Percentiles rank a stretch among this genome's conserved stretches.
Evolutionary conservation across 1,140 invertebrate species (phyloP).

Genomic region (Orussus abietinus): DNA sequence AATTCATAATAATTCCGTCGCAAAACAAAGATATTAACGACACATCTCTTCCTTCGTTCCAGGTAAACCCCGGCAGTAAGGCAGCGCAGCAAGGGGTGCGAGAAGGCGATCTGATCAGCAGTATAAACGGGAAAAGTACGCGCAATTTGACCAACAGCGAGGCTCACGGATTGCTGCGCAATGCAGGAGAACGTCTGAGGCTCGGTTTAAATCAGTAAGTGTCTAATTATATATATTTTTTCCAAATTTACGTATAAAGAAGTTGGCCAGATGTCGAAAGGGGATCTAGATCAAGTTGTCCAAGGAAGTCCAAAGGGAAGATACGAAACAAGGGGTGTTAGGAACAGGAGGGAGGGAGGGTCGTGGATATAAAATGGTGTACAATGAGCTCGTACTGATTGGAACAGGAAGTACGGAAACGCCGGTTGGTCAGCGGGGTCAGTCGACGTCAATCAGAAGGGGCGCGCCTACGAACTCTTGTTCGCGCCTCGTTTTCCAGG

Average conservation of each 20-base stretch:
- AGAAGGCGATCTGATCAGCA: slow-evolving; percentile 76
- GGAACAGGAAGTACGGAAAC: slow-evolving; percentile 14
- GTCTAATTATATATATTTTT: too few species aligned
- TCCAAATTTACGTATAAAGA: too few species aligned
- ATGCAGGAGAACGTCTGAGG: slow-evolving; percentile 64
- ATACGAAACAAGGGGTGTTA: too few species aligned
- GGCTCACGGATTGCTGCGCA: slow-evolving; percentile 69
- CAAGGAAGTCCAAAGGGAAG: too few species aligned
- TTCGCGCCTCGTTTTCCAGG: too few species aligned
- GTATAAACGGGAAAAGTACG: slow-evolving; percentile 71
- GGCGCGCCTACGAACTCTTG: slow-evolving; percentile 7
- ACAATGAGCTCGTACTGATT: slow-evolving; percentile 13
- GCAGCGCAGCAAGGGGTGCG: slow-evolving; percentile 70
- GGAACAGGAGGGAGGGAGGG: too few species aligned
- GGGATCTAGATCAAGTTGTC: too few species aligned
- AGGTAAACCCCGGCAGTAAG: slow-evolving; percentile 82
- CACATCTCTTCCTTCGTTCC: too few species aligned
- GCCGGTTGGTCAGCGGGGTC: background rate
- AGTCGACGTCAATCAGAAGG: slow-evolving; percentile 12
- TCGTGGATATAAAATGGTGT: too few species aligned
- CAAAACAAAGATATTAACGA: too few species aligned
- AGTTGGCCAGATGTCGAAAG: too few species aligned
- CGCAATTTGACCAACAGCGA: slow-evolving; percentile 69
- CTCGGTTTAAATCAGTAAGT: slow-evolving; percentile 76
- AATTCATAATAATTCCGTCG: too few species aligned